phyloP scores from a whole-genome alignment of 2,113 vertebrate genomes.

The Lutjanus erythropterus region DNA sequence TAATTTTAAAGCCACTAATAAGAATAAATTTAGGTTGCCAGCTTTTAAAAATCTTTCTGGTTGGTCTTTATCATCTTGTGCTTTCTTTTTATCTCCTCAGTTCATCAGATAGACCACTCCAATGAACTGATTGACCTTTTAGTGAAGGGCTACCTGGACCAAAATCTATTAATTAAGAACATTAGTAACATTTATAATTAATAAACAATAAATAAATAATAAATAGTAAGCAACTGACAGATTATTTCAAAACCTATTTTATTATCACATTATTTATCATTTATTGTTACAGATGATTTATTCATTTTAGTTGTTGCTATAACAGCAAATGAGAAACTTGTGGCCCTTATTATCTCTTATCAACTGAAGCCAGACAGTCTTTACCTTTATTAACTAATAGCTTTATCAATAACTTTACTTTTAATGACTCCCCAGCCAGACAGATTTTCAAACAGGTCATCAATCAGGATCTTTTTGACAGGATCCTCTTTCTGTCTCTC shows the following conservation, averaged over 20 bases:
- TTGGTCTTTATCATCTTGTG: neutral
- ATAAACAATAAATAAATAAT: too few relatives aligned
- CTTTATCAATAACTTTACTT: neutral
- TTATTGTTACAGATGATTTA: neutral
- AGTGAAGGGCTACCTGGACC: neutral
- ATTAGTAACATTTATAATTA: neutral
- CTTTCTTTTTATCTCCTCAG: neutral
- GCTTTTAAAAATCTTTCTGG: neutral
- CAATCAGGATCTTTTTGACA: slow-evolving; percentile 50
- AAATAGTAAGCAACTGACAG: neutral
- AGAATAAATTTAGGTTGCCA: neutral
- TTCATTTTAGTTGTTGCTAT: neutral
- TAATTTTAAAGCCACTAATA: neutral
- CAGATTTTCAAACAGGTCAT: slow-evolving; percentile 10
- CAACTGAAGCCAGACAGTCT: neutral
- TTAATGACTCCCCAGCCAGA: neutral
- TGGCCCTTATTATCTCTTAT: neutral
- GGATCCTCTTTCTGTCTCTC: slow-evolving; percentile 47
- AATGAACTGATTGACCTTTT: neutral
- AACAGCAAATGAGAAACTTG: neutral
- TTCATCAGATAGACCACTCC: neutral
- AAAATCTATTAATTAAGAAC: neutral
- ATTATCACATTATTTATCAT: too few relatives aligned
- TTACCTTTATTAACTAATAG: neutral
- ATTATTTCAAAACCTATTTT: neutral